Percentiles rank a stretch among this genome's conserved stretches.
phyloP scores from a whole-genome alignment of 2,113 vertebrate species.

The Catharus bicknelli region DNA sequence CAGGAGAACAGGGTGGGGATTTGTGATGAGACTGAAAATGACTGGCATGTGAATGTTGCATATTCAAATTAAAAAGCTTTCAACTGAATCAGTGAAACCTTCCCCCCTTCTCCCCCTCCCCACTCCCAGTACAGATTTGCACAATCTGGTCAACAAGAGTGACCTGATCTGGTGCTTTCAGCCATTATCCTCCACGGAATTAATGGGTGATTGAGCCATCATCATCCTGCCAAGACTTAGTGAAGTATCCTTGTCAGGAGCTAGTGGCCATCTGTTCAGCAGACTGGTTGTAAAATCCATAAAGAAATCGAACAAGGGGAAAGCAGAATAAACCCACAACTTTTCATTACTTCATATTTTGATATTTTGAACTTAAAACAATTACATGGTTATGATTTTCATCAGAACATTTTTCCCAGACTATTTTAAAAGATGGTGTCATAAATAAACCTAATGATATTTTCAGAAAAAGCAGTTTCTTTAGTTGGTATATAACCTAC shows the following conservation, averaged over 20 bases:
- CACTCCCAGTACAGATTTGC: not conserved
- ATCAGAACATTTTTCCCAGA: not conserved
- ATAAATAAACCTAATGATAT: not conserved
- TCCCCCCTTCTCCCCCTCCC: too few relatives aligned
- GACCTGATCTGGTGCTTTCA: conserved; percentile 48
- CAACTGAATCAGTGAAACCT: not conserved
- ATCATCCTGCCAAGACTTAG: conserved; percentile 45
- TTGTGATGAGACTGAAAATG: conserved; percentile 2
- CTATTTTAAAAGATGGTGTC: not conserved
- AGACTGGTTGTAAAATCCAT: conserved; percentile 18
- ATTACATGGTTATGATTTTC: not conserved
- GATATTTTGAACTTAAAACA: not conserved
- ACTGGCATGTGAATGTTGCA: not conserved
- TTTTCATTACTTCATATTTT: not conserved
- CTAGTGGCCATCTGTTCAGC: conserved; percentile 23
- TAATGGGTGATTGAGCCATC: conserved; percentile 56
- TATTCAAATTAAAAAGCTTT: conserved; percentile 35
- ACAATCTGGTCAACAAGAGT: conserved; percentile 41
- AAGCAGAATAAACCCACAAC: not conserved
- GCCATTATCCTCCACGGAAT: conserved; percentile 32
- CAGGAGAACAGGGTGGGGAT: not conserved
- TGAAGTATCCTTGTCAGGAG: conserved; percentile 22
- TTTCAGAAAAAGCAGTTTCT: not conserved
- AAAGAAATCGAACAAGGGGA: conserved; percentile 1
- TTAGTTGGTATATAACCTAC: not conserved